A percentile compares a stretch with the other conserved stretches of the same genome.
These are phyloP conservation scores for Endomychus coccineus DNA, from an alignment of 2,888 invertebrate species.

Conservation along the genomic window DNA sequence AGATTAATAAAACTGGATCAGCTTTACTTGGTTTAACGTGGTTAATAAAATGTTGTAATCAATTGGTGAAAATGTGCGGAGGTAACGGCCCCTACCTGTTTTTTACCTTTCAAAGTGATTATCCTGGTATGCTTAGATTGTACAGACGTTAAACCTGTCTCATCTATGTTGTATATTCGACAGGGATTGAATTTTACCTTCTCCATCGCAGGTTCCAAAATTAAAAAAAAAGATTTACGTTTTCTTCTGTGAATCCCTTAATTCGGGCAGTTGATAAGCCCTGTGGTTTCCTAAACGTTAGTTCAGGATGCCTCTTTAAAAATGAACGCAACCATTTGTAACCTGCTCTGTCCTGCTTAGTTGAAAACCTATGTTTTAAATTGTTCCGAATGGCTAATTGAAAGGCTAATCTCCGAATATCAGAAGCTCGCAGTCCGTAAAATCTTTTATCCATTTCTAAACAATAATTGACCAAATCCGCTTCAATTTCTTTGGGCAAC, in stretches of 20 bases:
- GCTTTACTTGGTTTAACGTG: slow-evolving; percentile 1
- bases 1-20: no score
- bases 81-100: slow-evolving; percentile 23
- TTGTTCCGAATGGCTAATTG: not conserved
- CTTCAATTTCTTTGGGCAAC: slow-evolving; percentile 1
- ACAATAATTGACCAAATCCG: slow-evolving; percentile 1
- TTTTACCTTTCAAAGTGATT: slow-evolving; percentile 24
- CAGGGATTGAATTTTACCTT: slow-evolving; percentile 22
- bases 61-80: slow-evolving; percentile 8
- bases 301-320: slow-evolving; percentile 1
- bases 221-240: no score
- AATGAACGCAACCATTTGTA: slow-evolving; percentile 1
- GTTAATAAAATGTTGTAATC: slow-evolving; percentile 3
- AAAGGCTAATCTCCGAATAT: slow-evolving; percentile 3
- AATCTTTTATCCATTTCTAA: slow-evolving; percentile 2
- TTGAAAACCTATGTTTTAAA: slow-evolving; percentile 1
- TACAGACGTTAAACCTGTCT: slow-evolving; percentile 28
- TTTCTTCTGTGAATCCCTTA: slow-evolving; percentile 7
- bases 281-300: slow-evolving; percentile 2
- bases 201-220: slow-evolving; percentile 16
- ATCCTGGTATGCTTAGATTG: slow-evolving; percentile 21
- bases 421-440: not conserved
- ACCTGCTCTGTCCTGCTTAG: not conserved
- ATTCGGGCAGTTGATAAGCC: slow-evolving; percentile 1
- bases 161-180: slow-evolving; percentile 26